Evolutionary conservation across 1,140 invertebrate genomes (phyloP), one percentile per base, ranked within the genome.

Genomic region (Forficula auricularia): DNA sequence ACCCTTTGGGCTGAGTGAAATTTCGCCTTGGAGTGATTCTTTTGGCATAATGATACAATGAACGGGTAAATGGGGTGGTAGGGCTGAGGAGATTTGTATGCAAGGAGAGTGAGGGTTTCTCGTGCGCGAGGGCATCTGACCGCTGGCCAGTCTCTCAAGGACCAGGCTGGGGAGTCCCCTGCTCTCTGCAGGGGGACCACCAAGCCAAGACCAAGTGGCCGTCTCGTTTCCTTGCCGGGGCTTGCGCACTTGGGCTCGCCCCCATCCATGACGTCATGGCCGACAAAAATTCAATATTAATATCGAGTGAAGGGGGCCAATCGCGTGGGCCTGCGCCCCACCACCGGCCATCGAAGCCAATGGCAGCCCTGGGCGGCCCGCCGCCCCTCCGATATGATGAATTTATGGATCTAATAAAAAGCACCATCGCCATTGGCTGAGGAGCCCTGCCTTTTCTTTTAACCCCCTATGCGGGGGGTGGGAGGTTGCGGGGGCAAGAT

Each of bases 341-440:
- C n/a, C 36, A 3, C 34, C 14, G 9, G n/a, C 33, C 32, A n/a
- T 12, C 42, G 20, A 10, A 31, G 12, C 7, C 42, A 2, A 2
- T 22, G 1, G 12, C 34, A 14, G 19, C 6, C 20, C n/a, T 9
- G 1, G 2, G 19, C 31, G 36, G 20, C 38, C 37, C 19, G 10
- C 19, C 16, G 35, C 34, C 18, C 40, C 38, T 35, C 38, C 56
- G 62, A 65, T 65, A 66, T 66, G 64, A 65, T 65, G 63, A 62
- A 66, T 65, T 65, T 66, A 66, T 65, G 63, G 62, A 65, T 65
- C 60, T 65, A 65, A 66, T 66, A 66, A 64, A 65, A 61, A 57
- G 57, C 51, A 50, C 51, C 50, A 46, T 53, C 53, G 31, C 36
- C 37, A 48, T 48, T 48, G 47, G 47, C 20, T n/a, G 38, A 38